Conservation (phyloP, 2,888 invertebrate genomes). For the Mactromeris polynyma region DNA sequence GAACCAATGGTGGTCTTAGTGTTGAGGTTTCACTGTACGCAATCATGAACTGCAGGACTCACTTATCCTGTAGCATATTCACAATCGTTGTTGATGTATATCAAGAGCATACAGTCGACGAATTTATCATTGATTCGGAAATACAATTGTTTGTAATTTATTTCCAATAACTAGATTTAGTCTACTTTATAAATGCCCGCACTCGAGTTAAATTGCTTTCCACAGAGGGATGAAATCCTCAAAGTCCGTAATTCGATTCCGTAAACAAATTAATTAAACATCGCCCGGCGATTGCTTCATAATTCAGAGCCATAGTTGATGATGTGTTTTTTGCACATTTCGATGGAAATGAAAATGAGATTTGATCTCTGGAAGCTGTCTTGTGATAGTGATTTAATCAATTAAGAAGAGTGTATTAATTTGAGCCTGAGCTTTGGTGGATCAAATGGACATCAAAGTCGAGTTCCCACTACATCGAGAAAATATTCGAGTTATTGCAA, state of each 20-base stretch:
- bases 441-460: background rate
- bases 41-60: no score
- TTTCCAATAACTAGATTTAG: no score
- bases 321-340: slow-evolving; percentile 9
- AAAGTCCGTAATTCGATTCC: background rate
- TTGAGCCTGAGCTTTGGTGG: background rate
- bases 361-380: background rate
- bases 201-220: background rate
- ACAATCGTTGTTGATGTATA: no score
- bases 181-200: no score
- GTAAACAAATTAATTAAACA: background rate
- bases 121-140: no score
- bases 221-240: background rate
- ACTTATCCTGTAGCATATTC: no score
- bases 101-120: no score
- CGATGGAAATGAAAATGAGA: background rate
- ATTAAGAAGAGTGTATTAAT: background rate
- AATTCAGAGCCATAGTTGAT: background rate
- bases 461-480: background rate
- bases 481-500: background rate
- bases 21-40: no score
- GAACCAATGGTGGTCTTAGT: no score
- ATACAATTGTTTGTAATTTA: no score
- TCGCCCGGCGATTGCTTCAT: background rate
- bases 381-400: background rate